These are phyloP conservation scores for Augiades crinisus DNA, from an alignment of 2,888 invertebrate species.

Conservation along the genomic window DNA sequence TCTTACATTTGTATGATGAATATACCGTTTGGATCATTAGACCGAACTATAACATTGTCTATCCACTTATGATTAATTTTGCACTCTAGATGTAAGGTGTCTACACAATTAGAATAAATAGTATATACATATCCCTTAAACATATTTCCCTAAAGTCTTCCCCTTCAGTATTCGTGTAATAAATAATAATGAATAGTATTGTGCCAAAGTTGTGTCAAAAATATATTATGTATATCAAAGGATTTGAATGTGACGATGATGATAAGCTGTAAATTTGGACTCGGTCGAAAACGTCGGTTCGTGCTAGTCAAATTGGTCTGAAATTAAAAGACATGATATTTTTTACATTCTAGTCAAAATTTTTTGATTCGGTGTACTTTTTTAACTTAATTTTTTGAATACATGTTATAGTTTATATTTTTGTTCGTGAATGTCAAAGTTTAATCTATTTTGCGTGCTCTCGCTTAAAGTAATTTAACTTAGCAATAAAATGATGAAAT, in stretches of 20 bases:
- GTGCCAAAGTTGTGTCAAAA: slow-evolving; percentile 73
- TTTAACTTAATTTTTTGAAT: slow-evolving; percentile 39
- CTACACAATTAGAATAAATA: slow-evolving; percentile 57
- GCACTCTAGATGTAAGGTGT: slow-evolving; percentile 69
- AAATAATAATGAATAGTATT: slow-evolving; percentile 47
- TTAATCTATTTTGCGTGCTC: slow-evolving; percentile 55
- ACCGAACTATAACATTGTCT: slow-evolving; percentile 35
- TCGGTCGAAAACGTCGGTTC: slow-evolving; percentile 52
- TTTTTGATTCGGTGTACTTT: slow-evolving; percentile 58
- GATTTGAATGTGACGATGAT: slow-evolving; percentile 48
- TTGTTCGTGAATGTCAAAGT: slow-evolving; percentile 49
- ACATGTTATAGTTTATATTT: slow-evolving; percentile 44
- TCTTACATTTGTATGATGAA: slow-evolving; percentile 10
- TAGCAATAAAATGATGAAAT: slow-evolving; percentile 79
- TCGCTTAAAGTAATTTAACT: slow-evolving; percentile 61
- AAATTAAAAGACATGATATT: slow-evolving; percentile 55
- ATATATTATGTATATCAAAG: slow-evolving; percentile 35
- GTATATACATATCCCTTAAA: slow-evolving; percentile 68
- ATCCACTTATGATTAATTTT: slow-evolving; percentile 68
- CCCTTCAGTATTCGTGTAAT: slow-evolving; percentile 71
- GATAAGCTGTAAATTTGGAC: slow-evolving; percentile 43
- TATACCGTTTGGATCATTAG: slow-evolving; percentile 7
- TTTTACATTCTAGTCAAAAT: slow-evolving; percentile 75
- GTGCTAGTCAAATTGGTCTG: slow-evolving; percentile 76
- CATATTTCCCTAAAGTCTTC: slow-evolving; percentile 70